Percentiles rank a stretch among this genome's conserved stretches.
phyloP scores from a whole-genome alignment of 1,140 invertebrate species.

The Nephila pilipes region DNA sequence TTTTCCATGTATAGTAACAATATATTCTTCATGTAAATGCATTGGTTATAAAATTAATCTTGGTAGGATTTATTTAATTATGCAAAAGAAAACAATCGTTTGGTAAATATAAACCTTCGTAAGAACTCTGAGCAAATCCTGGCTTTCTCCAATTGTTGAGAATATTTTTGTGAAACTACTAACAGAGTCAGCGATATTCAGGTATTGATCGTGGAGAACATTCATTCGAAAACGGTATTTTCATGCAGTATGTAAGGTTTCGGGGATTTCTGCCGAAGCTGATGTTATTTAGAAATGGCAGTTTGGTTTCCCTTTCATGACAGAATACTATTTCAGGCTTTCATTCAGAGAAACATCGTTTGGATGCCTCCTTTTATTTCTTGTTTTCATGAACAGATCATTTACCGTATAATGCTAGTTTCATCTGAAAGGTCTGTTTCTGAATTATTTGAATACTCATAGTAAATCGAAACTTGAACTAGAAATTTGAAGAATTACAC shows the following conservation, averaged over 20 bases:
- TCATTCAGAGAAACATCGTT: neutral
- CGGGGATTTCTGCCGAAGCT: neutral
- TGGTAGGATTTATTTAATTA: no score
- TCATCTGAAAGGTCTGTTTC: neutral
- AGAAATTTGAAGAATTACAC: no score
- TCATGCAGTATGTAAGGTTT: neutral
- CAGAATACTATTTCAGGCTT: constrained; percentile 2
- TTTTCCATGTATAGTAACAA: no score
- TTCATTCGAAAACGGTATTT: constrained; percentile 8
- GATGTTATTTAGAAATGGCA: constrained; percentile 32
- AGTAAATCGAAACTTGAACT: no score
- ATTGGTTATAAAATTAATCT: no score
- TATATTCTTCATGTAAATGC: no score
- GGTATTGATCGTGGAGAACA: neutral
- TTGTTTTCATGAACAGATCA: neutral
- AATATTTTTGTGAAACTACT: neutral
- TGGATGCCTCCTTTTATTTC: neutral
- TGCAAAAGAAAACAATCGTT: no score
- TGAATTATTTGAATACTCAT: no score
- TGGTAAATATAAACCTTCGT: no score
- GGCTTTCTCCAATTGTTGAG: neutral
- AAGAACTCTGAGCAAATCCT: no score
- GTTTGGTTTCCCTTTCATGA: constrained; percentile 1
- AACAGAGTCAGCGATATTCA: neutral
- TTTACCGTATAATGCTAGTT: neutral